These are phyloP conservation scores for Mustelus asterias DNA, from an alignment of 2,113 vertebrate species.

Conservation along the genomic window DNA sequence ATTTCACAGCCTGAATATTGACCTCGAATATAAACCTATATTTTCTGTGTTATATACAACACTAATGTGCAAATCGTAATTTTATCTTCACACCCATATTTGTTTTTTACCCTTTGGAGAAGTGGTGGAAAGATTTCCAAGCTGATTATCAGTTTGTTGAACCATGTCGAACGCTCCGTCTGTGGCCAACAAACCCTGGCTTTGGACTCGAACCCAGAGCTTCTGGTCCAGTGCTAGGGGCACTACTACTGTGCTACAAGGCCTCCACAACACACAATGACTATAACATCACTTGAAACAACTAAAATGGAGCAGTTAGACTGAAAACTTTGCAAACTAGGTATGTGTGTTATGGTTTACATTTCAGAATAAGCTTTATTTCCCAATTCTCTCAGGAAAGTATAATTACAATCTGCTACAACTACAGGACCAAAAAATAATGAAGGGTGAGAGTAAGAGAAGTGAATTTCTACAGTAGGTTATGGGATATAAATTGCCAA, in stretches of 20 bases:
- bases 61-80: background rate
- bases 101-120: no score
- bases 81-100: no score
- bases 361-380: background rate
- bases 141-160: no score
- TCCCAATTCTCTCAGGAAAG: background rate
- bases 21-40: background rate
- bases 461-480: background rate
- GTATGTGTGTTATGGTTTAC: background rate
- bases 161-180: no score
- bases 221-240: no score
- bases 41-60: background rate
- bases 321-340: background rate
- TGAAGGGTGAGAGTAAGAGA: background rate
- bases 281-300: background rate
- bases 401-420: slow-evolving; percentile 1
- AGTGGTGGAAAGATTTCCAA: no score
- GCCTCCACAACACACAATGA: background rate
- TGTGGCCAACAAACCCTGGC: no score
- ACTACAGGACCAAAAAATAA: background rate
- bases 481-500: background rate
- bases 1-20: background rate
- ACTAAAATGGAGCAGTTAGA: background rate
- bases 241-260: no score
- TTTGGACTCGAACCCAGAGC: no score